These are phyloP conservation scores for Catharus ustulatus DNA, from an alignment of 2,797 vertebrate species.

Conservation along the genomic window DNA sequence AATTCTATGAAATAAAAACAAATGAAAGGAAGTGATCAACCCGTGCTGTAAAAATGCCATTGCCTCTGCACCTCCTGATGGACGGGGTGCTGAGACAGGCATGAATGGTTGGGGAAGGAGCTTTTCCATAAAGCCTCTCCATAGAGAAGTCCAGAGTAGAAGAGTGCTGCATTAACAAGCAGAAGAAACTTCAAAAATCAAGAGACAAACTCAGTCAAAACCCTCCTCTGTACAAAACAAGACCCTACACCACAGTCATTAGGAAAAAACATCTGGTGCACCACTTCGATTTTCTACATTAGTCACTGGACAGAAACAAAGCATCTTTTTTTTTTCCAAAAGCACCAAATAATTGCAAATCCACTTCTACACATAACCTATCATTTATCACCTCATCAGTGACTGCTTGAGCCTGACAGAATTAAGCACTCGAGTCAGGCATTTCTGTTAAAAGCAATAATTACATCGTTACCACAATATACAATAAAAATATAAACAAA, in stretches of 20 bases:
- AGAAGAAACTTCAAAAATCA: conserved; percentile 32
- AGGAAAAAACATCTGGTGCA: conserved; percentile 50
- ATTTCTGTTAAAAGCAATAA: conserved; percentile 74
- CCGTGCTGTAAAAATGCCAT: neutral
- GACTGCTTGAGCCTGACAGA: conserved; percentile 68
- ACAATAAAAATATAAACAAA: conserved; percentile 67
- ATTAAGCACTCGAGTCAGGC: conserved; percentile 74
- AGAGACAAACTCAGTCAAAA: neutral
- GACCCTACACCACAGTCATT: conserved; percentile 19
- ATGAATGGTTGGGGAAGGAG: neutral
- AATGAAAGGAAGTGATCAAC: conserved; percentile 21
- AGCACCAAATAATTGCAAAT: conserved; percentile 64
- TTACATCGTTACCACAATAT: conserved; percentile 73
- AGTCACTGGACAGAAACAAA: conserved; percentile 58
- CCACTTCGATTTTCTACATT: conserved; percentile 42
- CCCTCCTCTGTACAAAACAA: neutral
- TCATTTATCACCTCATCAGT: conserved; percentile 74
- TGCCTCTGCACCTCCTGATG: neutral
- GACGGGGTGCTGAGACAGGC: neutral
- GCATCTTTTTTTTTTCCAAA: neutral
- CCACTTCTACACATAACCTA: conserved; percentile 63
- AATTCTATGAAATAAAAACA: conserved; percentile 49
- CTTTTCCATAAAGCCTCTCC: neutral
- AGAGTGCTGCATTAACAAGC: conserved; percentile 1
- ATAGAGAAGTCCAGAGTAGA: neutral